Evolutionary conservation across 1,140 invertebrate genomes (phyloP).

Genomic region (Atta texana): DNA sequence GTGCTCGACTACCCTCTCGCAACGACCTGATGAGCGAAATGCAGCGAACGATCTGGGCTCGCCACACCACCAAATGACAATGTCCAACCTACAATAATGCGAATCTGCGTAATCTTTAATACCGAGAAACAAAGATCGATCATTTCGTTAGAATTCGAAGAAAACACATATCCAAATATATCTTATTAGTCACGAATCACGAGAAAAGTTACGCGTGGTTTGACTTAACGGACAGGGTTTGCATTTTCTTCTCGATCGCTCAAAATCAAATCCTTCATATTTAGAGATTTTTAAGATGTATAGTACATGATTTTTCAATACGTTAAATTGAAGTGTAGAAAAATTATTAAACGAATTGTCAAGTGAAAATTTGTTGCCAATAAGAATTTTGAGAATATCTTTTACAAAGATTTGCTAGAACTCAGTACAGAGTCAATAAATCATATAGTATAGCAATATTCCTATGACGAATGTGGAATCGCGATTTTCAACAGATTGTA

Average conservation of each 20-base stretch:
- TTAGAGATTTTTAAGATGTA: not conserved
- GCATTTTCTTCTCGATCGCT: slow-evolving; percentile 47
- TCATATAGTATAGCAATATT: not conserved
- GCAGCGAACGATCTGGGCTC: slow-evolving; percentile 92
- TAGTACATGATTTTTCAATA: not conserved
- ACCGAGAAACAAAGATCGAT: not conserved
- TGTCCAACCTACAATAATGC: not conserved
- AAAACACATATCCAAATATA: not conserved
- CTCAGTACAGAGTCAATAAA: slow-evolving; percentile 36
- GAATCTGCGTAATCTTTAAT: not conserved
- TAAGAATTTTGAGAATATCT: slow-evolving; percentile 23
- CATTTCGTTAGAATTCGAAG: slow-evolving; percentile 12
- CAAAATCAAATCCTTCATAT: slow-evolving; percentile 13
- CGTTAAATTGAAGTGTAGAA: slow-evolving; percentile 1
- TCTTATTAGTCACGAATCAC: slow-evolving; percentile 12
- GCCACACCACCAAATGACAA: slow-evolving; percentile 93
- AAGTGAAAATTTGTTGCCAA: slow-evolving; percentile 27
- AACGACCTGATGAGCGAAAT: slow-evolving; percentile 94
- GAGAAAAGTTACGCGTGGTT: slow-evolving; percentile 12
- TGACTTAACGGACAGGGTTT: slow-evolving; percentile 51
- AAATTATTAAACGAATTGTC: not conserved
- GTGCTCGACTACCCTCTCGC: slow-evolving; percentile 93
- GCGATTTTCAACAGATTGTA: slow-evolving; percentile 14
- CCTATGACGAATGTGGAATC: slow-evolving; percentile 22
- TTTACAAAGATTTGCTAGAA: slow-evolving; percentile 23